Evolutionary conservation across 2,888 invertebrate genomes (phyloP), one percentile per base, ranked within the genome.

Genomic region (Girardia tigrina): DNA sequence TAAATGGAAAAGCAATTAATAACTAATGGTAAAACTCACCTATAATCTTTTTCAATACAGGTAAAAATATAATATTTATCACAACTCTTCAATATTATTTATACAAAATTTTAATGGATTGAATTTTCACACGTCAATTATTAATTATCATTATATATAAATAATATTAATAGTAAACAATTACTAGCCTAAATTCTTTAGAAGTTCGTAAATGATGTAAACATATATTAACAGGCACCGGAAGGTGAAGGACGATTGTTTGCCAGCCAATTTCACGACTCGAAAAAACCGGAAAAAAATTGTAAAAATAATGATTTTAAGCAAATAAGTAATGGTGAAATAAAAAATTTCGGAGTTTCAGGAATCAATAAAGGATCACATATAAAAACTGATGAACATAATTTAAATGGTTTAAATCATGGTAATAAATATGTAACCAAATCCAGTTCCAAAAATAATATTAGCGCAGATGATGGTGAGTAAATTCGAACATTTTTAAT

Each of bases 311-410:
- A 56, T 56, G 56, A 56, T n/a, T 56, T 20, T 16, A 56, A 56
- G 23, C 56, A 56, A 56, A 56, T 56, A n/a, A 23, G 56, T 56
- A 56, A 56, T 56, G 56, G 56, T 56, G 56, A 56, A 56, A 20
- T 23, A 56, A 56, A 56, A 56, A 56, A 8, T 56, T 56, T 20
- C n/a, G n/a, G n/a, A 20, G n/a, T 56, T 56, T 56, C 56, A 56
- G n/a, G 8, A 4, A 56, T 2, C 56, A 56, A 56, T 56, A 56
- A 56, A n/a, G 56, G 56, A 56, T 56, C 56, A 56, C 23, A 20
- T 56, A 56, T 20, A n/a, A 56, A n/a, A 56, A n/a, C n/a, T 6
- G 56, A 56, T 4, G 56, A 56, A 16, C 23, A 20, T n/a, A 16
- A 8, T 56, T 56, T 23, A 4, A 56, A 56, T 56, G 56, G 56